A percentile compares a stretch with the other conserved stretches of the same genome.
phyloP scores from a whole-genome alignment of 2,888 invertebrate species.

The Arctia plantaginis region DNA sequence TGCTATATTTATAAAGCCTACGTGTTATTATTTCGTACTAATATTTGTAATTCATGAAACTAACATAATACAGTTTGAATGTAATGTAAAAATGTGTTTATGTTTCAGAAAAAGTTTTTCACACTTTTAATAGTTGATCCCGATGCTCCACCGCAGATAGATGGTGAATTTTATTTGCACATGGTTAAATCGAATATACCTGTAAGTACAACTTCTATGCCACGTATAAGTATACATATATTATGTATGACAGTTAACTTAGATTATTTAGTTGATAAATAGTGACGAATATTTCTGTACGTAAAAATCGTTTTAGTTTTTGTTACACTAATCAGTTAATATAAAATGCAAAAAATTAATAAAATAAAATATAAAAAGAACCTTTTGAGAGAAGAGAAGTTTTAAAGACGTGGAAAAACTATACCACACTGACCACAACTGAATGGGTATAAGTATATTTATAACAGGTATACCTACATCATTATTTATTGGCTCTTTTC shows the following conservation, averaged over 20 bases:
- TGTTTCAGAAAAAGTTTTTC: conserved; percentile 82
- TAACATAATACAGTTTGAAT: too few species aligned
- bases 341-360: neutral
- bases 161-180: conserved; percentile 81
- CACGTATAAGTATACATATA: neutral
- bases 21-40: neutral
- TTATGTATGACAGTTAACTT: too few species aligned
- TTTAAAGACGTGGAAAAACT: too few species aligned
- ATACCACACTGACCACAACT: neutral
- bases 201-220: conserved; percentile 61
- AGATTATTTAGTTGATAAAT: too few species aligned
- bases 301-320: too few species aligned
- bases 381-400: too few species aligned
- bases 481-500: neutral
- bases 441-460: neutral
- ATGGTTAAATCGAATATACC: conserved; percentile 83
- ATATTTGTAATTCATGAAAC: neutral
- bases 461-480: too few species aligned
- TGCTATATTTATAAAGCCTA: too few species aligned
- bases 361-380: neutral
- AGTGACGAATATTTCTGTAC: too few species aligned
- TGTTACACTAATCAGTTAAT: too few species aligned
- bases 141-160: conserved; percentile 78
- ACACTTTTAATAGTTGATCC: conserved; percentile 82
- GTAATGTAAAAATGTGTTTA: neutral